Percentiles rank a stretch among this genome's conserved stretches.
Evolutionary conservation across 2,113 vertebrate species (phyloP).

Genomic region (Semicossyphus pulcher): DNA sequence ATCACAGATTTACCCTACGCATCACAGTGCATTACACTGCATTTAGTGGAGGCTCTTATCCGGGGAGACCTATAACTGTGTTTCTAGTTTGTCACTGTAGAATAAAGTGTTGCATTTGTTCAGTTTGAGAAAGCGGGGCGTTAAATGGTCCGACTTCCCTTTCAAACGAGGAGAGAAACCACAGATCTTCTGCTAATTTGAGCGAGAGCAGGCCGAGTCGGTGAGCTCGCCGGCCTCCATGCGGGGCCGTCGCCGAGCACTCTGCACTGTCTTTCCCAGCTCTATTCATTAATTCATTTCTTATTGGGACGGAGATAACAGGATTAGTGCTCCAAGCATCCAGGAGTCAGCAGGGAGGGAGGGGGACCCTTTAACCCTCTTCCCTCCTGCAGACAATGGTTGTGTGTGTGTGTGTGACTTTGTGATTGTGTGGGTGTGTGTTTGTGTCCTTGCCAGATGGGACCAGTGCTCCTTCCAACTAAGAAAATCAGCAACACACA

Average conservation of each 20-base stretch:
- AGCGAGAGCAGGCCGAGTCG: background rate
- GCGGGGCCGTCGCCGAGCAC: slow-evolving; percentile 41
- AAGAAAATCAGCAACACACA: slow-evolving; percentile 41
- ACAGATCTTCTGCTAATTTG: slow-evolving; percentile 4
- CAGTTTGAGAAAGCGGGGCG: background rate
- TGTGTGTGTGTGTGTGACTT: slow-evolving; percentile 36
- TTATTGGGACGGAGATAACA: slow-evolving; percentile 80
- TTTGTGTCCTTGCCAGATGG: slow-evolving; percentile 72
- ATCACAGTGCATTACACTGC: slow-evolving; percentile 17
- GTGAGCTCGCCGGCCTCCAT: slow-evolving; percentile 41
- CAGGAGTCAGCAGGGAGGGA: slow-evolving; percentile 70
- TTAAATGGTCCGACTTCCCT: background rate
- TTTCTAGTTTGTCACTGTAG: slow-evolving; percentile 22
- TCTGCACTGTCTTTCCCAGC: slow-evolving; percentile 49
- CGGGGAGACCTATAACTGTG: background rate
- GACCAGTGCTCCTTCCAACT: slow-evolving; percentile 51
- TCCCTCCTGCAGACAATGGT: slow-evolving; percentile 68
- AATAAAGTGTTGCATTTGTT: background rate
- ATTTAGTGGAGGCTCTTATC: slow-evolving; percentile 34
- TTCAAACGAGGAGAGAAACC: background rate
- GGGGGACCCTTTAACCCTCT: slow-evolving; percentile 60
- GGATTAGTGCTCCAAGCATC: slow-evolving; percentile 77
- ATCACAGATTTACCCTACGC: slow-evolving; percentile 39
- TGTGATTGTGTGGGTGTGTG: slow-evolving; percentile 53
- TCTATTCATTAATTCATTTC: slow-evolving; percentile 81